Conservation (phyloP, 2,888 invertebrate genomes). For the Chrysolina americana region DNA sequence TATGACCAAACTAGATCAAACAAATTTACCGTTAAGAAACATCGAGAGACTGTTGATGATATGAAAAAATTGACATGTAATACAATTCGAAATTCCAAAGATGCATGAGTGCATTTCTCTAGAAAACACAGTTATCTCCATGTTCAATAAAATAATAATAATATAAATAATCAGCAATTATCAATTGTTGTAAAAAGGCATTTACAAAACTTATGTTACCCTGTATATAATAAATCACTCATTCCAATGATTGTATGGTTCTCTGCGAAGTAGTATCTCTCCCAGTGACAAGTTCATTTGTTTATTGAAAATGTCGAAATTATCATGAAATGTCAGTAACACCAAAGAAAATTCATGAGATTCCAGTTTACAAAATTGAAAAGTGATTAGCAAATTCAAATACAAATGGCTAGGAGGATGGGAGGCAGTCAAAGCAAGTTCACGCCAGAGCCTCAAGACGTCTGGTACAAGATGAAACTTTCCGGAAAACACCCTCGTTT, state of each 20-base stretch:
- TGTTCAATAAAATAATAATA: no score
- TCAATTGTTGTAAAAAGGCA: no score
- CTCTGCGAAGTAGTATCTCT: neutral
- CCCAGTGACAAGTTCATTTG: neutral
- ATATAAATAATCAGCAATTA: no score
- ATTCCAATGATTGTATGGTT: neutral
- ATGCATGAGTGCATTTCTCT: no score
- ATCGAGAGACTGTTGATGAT: no score
- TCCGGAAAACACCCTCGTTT: constrained; percentile 50
- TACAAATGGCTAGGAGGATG: constrained; percentile 36
- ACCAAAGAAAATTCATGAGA: neutral
- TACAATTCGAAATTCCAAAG: no score
- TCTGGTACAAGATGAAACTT: constrained; percentile 48
- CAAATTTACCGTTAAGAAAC: no score
- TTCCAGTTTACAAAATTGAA: neutral
- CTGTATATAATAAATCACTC: no score
- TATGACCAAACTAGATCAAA: no score
- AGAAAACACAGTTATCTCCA: no score
- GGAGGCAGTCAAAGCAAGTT: constrained; percentile 48
- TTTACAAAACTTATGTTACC: no score
- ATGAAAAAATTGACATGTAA: no score
- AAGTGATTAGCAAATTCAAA: neutral
- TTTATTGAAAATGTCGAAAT: neutral
- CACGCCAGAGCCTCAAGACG: constrained; percentile 41
- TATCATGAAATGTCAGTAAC: neutral